Evolutionary conservation across 1,140 invertebrate species (phyloP).

Genomic region (Aphaenogaster ashmeadi): DNA sequence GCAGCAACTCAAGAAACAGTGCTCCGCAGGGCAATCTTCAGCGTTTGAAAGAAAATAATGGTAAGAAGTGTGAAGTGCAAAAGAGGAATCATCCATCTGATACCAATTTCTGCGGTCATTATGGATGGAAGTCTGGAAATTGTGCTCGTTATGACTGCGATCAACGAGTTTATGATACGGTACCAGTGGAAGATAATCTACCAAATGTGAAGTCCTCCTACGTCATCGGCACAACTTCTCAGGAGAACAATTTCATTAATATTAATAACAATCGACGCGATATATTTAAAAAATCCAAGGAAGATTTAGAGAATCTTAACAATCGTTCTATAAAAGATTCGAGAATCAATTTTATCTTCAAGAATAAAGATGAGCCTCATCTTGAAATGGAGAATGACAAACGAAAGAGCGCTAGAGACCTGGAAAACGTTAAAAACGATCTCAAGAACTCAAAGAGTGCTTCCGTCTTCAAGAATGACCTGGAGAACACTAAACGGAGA

Average conservation of each 20-base stretch:
- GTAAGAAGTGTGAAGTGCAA: constrained; percentile 1
- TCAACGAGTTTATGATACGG: constrained; percentile 70
- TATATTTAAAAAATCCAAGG: not conserved
- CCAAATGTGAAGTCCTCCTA: not conserved
- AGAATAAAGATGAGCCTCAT: not conserved
- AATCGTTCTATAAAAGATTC: not conserved
- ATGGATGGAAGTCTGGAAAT: not conserved
- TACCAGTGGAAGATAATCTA: constrained; percentile 50
- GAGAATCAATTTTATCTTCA: not conserved
- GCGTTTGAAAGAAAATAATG: constrained; percentile 13
- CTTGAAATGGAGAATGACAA: not conserved
- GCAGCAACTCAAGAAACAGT: not conserved
- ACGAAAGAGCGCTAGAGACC: not conserved
- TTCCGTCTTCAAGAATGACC: not conserved
- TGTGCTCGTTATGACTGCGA: constrained; percentile 26
- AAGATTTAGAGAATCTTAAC: constrained; percentile 21
- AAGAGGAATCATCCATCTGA: not conserved
- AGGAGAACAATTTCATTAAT: not conserved
- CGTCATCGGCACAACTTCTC: not conserved
- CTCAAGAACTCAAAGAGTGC: not conserved
- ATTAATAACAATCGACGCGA: not conserved
- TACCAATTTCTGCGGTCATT: constrained; percentile 1
- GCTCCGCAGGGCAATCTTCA: not conserved
- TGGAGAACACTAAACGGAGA: constrained; percentile 12
- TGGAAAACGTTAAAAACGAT: not conserved